A percentile compares a stretch with the other conserved stretches of the same genome.
Conservation (phyloP, 1,140 invertebrate genomes). For the Anastrepha ludens region DNA sequence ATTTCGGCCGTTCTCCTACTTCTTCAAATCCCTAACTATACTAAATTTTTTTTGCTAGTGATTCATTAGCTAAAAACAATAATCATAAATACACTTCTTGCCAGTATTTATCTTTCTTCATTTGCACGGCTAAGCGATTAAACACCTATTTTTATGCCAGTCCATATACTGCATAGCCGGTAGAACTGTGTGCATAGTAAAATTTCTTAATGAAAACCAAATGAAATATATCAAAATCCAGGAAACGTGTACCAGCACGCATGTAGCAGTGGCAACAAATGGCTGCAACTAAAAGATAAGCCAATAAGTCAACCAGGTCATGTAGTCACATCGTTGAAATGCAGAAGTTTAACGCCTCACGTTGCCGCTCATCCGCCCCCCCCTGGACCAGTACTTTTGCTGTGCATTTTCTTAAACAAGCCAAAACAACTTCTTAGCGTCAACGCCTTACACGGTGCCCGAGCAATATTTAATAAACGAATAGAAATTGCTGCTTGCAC, state of each 20-base stretch:
- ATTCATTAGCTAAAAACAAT: neutral
- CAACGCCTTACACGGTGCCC: conserved; percentile 18
- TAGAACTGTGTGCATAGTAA: conserved; percentile 40
- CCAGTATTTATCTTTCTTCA: no score
- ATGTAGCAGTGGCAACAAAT: conserved; percentile 7
- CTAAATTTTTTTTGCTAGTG: neutral
- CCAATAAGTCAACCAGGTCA: conserved; percentile 41
- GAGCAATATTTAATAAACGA: conserved; percentile 45
- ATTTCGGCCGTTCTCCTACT: no score
- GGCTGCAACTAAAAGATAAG: conserved; percentile 48
- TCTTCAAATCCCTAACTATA: no score
- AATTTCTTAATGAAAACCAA: conserved; percentile 49
- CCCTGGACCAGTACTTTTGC: neutral
- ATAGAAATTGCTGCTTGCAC: conserved; percentile 1
- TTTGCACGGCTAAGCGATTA: neutral
- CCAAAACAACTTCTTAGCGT: neutral
- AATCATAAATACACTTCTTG: neutral
- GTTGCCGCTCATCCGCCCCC: neutral
- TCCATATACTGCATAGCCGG: neutral
- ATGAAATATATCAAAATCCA: conserved; percentile 50
- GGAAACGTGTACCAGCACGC: conserved; percentile 27
- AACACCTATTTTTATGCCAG: conserved; percentile 43
- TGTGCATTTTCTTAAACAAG: neutral
- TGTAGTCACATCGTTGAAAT: conserved; percentile 24
- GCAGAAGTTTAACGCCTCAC: no score